Base-by-base conservation (phyloP, 2,113 vertebrate species). In the Sciurus niger region DNA sequence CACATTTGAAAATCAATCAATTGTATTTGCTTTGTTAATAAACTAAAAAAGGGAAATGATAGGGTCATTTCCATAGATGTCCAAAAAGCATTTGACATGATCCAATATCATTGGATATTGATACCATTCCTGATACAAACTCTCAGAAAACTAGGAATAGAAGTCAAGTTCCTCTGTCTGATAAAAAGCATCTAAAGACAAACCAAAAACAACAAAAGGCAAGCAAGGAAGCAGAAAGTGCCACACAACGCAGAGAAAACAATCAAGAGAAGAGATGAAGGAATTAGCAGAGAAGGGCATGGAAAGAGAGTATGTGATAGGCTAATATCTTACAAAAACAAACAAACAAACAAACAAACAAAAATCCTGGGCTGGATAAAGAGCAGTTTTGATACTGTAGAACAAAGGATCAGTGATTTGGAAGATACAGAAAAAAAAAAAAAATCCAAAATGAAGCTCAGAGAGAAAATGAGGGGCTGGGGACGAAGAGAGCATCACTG, bases 1-100 rank as follows among this genome's bases (percentile, higher is more conserved):
- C 63, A 74, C 68, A 28, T 93, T 90, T 91, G 55, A 88, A 95
- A 93, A 84, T 25, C 46, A 37, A 28, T 84, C 72, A 53, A 53
- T 46, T 79, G 55, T 63, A 85, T 85, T 79, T 17, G 80, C 28
- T 63, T 24, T 53, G 37, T 83, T 53, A 83, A 72, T 12, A 87
- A 82, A 83, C 4, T 40, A 40, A 86, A 77, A 89, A 58, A 51
- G 65, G 40, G 32, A 94, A 83, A 77, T 43, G 22, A 32, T 65
- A 48, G 43, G 37, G 93, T 67, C 60, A 72, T 82, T 55, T 68
- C 6, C n/a, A 60, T 83, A 65, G n/a, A 78, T 28, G 8, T 60
- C 65, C 17, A 37, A 73, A 92, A 77, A 37, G 2, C 43, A 60
- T 91, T 82, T 82, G 63, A 70, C 51, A 84, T 84, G 74, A 90